Evolutionary conservation across 2,797 vertebrate genomes (phyloP).

Genomic region (Thamnophis elegans): DNA sequence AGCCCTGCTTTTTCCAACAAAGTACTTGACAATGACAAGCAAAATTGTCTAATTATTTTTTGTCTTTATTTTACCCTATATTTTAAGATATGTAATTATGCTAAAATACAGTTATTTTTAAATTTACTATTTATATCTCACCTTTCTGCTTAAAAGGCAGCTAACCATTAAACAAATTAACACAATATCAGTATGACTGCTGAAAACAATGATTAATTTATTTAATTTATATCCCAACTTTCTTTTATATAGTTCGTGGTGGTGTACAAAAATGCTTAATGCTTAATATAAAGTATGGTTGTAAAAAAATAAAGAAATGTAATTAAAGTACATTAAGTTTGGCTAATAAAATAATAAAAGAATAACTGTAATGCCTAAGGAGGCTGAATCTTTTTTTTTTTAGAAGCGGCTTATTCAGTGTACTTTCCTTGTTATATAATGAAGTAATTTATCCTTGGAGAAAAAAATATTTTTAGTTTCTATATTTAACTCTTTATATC

Average conservation of each 20-base stretch:
- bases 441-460: neutral
- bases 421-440: constrained; percentile 14
- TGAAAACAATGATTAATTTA: neutral
- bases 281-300: neutral
- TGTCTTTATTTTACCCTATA: neutral
- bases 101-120: neutral
- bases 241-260: neutral
- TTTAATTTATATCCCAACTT: neutral
- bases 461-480: neutral
- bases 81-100: neutral
- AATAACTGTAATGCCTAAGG: neutral
- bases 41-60: neutral
- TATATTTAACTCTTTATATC: neutral
- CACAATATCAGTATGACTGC: neutral
- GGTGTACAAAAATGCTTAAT: neutral
- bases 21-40: neutral
- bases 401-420: neutral
- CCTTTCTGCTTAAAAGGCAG: neutral
- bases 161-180: neutral
- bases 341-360: constrained; percentile 11
- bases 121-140: neutral
- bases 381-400: neutral
- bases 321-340: constrained; percentile 6
- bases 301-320: neutral
- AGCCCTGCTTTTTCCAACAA: neutral